Evolutionary conservation across 30 jellyfish, hydroid and myxozoan genomes (phyloP).

Genomic region (Aurelia aurita complex sp. Pacific): DNA sequence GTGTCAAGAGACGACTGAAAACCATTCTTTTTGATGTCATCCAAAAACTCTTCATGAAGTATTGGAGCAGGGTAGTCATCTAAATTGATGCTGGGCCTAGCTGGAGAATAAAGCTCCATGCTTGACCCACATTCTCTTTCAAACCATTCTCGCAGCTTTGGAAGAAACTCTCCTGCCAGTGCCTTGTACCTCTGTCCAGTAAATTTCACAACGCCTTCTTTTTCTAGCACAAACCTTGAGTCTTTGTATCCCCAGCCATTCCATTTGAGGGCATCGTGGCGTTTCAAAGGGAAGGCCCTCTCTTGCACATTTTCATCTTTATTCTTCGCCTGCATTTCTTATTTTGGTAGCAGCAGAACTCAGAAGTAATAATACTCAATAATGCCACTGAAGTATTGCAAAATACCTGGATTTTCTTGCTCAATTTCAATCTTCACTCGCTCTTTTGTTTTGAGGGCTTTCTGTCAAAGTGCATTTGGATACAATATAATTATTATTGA

Average conservation of each 20-base stretch:
- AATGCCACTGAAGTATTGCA: too few relatives aligned
- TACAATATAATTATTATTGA: too few relatives aligned
- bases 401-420: too few relatives aligned
- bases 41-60: constrained; percentile 57
- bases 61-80: constrained; percentile 80
- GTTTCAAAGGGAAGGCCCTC: constrained; percentile 85
- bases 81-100: constrained; percentile 51
- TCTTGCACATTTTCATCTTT: background rate
- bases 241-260: constrained; percentile 98
- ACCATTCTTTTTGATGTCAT: constrained; percentile 30
- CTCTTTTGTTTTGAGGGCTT: too few relatives aligned
- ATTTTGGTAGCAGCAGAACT: too few relatives aligned
- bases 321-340: too few relatives aligned
- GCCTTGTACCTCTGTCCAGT: constrained; percentile 88
- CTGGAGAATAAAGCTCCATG: constrained; percentile 67
- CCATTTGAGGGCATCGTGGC: constrained; percentile 90
- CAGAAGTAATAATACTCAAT: too few relatives aligned
- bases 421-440: too few relatives aligned
- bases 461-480: too few relatives aligned
- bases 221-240: constrained; percentile 64
- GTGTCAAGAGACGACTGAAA: constrained; percentile 60
- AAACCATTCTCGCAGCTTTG: constrained; percentile 90
- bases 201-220: constrained; percentile 61
- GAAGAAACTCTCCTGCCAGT: constrained; percentile 82
- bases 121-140: constrained; percentile 88